Conservation (phyloP, 2,888 invertebrate genomes). For the Mystacides longicornis region DNA sequence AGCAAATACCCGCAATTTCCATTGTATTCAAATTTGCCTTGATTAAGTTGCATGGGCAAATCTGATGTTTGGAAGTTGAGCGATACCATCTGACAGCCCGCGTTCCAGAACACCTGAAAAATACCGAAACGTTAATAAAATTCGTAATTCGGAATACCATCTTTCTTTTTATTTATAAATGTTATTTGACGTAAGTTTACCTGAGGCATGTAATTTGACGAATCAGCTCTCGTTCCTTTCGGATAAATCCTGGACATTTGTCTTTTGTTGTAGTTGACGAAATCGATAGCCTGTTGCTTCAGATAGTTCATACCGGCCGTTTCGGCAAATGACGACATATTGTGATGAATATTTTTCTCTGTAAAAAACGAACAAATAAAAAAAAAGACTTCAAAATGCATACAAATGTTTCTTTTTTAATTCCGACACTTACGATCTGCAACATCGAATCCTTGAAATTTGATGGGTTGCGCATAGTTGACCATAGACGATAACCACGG, state of each 20-base stretch:
- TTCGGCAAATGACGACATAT: constrained; percentile 99
- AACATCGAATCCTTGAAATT: constrained; percentile 96
- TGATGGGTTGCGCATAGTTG: constrained; percentile 99
- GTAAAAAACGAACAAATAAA: too few species aligned
- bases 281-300: constrained; percentile 94
- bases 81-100: constrained; percentile 99
- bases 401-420: too few species aligned
- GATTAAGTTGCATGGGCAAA: constrained; percentile 98
- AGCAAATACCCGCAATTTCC: constrained; percentile 96
- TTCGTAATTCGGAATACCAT: too few species aligned
- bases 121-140: too few species aligned
- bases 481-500: constrained; percentile 98
- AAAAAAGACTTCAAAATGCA: too few species aligned
- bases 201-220: constrained; percentile 99
- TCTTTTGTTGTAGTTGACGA: constrained; percentile 99
- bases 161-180: neutral
- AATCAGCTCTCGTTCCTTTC: constrained; percentile 96
- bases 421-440: constrained; percentile 91
- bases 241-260: constrained; percentile 99
- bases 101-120: constrained; percentile 97
- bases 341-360: constrained; percentile 94
- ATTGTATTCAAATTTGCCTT: constrained; percentile 99
- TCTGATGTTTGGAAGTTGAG: constrained; percentile 99
- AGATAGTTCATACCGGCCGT: constrained; percentile 93
- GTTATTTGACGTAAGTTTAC: too few species aligned